These are phyloP conservation scores for Drosophila equinoxialis DNA, from an alignment of 1,140 invertebrate genomes.

Conservation along the genomic window DNA sequence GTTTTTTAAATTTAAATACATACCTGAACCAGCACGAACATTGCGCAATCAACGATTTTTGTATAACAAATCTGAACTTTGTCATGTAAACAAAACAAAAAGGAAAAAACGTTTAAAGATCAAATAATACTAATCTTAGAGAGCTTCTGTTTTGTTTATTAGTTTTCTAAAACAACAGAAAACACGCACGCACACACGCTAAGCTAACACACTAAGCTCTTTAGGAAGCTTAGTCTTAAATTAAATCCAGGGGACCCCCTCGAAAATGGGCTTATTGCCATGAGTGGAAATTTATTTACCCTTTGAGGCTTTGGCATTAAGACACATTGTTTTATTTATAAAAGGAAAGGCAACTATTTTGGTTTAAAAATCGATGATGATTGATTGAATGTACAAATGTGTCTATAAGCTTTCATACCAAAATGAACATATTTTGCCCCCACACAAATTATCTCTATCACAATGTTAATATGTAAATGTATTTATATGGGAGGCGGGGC, in stretches of 20 bases:
- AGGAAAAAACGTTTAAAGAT: too few relatives aligned
- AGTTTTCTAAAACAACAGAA: not conserved
- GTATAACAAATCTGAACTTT: slow-evolving; percentile 2
- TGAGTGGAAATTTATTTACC: too few relatives aligned
- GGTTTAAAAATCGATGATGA: too few relatives aligned
- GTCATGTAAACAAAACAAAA: slow-evolving; percentile 5
- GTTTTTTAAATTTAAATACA: slow-evolving; percentile 9
- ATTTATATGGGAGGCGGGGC: not conserved
- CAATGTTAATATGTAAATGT: slow-evolving; percentile 4
- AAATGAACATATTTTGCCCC: not conserved
- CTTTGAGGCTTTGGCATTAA: too few relatives aligned
- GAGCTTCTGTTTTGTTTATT: not conserved
- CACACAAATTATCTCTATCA: not conserved
- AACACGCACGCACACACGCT: too few relatives aligned
- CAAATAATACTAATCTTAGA: not conserved
- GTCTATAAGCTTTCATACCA: not conserved
- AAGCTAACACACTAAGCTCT: not conserved
- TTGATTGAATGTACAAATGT: not conserved
- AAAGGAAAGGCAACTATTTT: too few relatives aligned
- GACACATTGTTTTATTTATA: too few relatives aligned
- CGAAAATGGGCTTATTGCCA: too few relatives aligned
- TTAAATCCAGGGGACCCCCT: too few relatives aligned
- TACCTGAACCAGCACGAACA: not conserved
- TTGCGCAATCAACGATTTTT: not conserved
- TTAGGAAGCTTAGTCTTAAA: too few relatives aligned